Evolutionary conservation across 2,888 invertebrate species (phyloP), one percentile per base, ranked within the genome.

Genomic region (Dryocosmus kuriphilus): DNA sequence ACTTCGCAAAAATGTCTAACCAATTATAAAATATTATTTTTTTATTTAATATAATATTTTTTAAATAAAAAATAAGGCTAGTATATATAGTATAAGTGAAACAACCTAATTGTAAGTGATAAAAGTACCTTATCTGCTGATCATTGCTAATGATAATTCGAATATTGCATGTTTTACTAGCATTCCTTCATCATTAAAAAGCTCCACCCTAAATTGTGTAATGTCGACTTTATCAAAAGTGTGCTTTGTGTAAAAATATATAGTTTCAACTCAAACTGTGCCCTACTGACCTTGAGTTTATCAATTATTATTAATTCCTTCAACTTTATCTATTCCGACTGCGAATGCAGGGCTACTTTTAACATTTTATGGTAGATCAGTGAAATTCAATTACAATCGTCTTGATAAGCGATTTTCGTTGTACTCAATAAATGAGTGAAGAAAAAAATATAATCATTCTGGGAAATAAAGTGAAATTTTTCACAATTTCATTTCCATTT

Each of bases 161-260:
- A 65, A 41, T 4, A 14, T 65, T 22, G 65, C 65, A 41, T 65
- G 65, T 41, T 65, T 35, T 38, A 19, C 38, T 6, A 65, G 22
- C 22, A 16, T 65, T 38, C 22, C 6, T 16, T 14, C 0, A 3
- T 38, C 38, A 19, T 38, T 38, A 11, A 38, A 41, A 65, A 38
- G 35, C 63, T 19, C 2, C 22, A 19, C 22, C 35, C 22, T n/a
- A 22, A 63, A 63, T 22, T 62, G 1, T 62, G n/a, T 62, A n/a
- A 30, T n/a, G n/a, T n/a, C n/a, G 30, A 7, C 27, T 16, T 30
- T 62, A 62, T 62, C 16, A n/a, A n/a, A 32, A 62, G 7, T 55
- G 22, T 4, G 9, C 55, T 1, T 51, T n/a, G 51, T n/a, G 9
- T 8, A 1, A 30, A 32, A 1, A 57, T 24, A 62, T 61, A 19